phyloP scores from a whole-genome alignment of 2,797 vertebrate species.

The Mus minutoides region DNA sequence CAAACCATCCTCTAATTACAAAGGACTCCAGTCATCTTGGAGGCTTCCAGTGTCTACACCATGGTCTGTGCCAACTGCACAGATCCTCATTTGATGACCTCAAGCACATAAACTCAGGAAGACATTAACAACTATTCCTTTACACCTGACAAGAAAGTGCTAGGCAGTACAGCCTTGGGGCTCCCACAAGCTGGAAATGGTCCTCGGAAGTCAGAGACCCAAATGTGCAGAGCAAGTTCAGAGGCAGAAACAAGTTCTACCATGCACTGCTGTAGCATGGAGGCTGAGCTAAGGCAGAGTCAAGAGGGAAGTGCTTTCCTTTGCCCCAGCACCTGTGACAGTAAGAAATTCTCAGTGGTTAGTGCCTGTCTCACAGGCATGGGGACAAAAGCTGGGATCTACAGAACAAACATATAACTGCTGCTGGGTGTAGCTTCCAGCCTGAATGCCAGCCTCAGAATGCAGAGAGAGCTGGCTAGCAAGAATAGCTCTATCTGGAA shows the following conservation, averaged over 20 bases:
- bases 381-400: background rate
- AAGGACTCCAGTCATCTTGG: conserved; percentile 47
- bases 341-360: background rate
- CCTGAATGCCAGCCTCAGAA: background rate
- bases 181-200: conserved; percentile 7
- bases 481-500: background rate
- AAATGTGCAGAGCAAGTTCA: background rate
- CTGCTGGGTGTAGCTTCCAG: background rate
- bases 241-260: background rate
- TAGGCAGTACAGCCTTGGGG: conserved; percentile 18
- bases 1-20: conserved; percentile 62
- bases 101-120: conserved; percentile 45
- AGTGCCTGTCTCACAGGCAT: background rate
- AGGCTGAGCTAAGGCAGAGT: background rate
- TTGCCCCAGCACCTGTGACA: background rate
- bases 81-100: conserved; percentile 45
- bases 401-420: background rate
- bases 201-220: conserved; percentile 21
- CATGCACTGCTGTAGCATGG: background rate
- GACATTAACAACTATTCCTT: conserved; percentile 48
- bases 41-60: conserved; percentile 26
- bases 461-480: background rate
- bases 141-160: conserved; percentile 12
- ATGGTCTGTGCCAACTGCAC: background rate
- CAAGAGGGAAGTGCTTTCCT: background rate